A percentile compares a stretch with the other conserved stretches of the same genome.
These are phyloP conservation scores for Lasioglossum morio DNA, from an alignment of 2,888 invertebrate species.

Conservation along the genomic window DNA sequence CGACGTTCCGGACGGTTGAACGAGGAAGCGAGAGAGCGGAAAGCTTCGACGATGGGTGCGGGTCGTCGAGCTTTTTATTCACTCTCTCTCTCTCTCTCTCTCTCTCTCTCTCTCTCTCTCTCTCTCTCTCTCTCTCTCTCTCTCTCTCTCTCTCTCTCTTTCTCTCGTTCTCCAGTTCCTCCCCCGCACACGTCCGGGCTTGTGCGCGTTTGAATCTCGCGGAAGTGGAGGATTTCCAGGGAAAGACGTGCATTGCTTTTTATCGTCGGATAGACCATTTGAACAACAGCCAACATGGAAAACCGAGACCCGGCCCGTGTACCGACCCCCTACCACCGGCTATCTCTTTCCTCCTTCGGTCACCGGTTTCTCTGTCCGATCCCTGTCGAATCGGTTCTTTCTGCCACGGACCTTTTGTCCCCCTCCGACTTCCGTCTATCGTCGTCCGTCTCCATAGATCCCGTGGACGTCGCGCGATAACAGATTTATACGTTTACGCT, in stretches of 20 bases:
- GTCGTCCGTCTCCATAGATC: conserved; percentile 55
- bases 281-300: conserved; percentile 83
- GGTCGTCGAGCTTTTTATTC: conserved; percentile 68
- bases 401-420: conserved; percentile 5
- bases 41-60: conserved; percentile 68
- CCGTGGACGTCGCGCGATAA: conserved; percentile 73
- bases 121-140: conserved; percentile 14
- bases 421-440: conserved; percentile 28
- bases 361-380: conserved; percentile 1
- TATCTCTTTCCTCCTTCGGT: conserved; percentile 25
- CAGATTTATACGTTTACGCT: conserved; percentile 77
- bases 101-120: conserved; percentile 27
- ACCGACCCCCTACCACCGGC: conserved; percentile 26
- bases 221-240: conserved; percentile 79
- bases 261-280: conserved; percentile 82
- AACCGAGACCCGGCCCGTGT: conserved; percentile 67
- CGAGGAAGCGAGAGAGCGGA: conserved; percentile 58
- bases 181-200: conserved; percentile 46
- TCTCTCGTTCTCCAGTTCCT: background rate
- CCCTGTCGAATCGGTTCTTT: conserved; percentile 30
- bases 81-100: conserved; percentile 26
- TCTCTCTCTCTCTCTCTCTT: conserved; percentile 26
- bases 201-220: conserved; percentile 78
- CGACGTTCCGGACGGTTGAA: conserved; percentile 25
- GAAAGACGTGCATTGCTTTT: conserved; percentile 81